phyloP scores from a whole-genome alignment of 2,888 invertebrate genomes.

The Gastrophysa polygoni region DNA sequence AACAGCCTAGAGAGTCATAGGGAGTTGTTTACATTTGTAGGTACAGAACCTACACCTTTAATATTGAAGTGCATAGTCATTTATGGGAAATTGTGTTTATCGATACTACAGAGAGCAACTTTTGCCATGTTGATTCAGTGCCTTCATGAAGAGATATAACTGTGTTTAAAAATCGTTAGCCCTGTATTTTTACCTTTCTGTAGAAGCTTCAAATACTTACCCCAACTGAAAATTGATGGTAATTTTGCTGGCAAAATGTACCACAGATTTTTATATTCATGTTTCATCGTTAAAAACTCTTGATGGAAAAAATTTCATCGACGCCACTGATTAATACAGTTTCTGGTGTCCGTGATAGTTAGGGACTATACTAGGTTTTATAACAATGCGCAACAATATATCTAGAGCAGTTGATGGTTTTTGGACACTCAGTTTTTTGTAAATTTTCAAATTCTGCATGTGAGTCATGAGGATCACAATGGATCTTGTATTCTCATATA shows the following conservation, averaged over 20 bases:
- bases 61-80: too few relatives aligned
- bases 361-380: neutral
- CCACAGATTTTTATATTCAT: slow-evolving; percentile 18
- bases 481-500: too few relatives aligned
- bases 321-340: neutral
- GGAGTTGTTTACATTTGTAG: too few relatives aligned
- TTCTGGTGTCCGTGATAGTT: neutral
- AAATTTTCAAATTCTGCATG: too few relatives aligned
- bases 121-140: slow-evolving; percentile 34
- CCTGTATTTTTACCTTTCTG: slow-evolving; percentile 30
- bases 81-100: too few relatives aligned
- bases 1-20: too few relatives aligned
- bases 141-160: slow-evolving; percentile 41
- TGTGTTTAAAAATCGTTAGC: slow-evolving; percentile 30
- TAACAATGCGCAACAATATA: too few relatives aligned
- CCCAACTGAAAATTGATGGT: slow-evolving; percentile 24
- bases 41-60: too few relatives aligned
- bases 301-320: neutral
- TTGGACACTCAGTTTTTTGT: too few relatives aligned
- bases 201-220: slow-evolving; percentile 28
- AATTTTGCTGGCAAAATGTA: slow-evolving; percentile 36
- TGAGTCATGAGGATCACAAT: too few relatives aligned
- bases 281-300: slow-evolving; percentile 15
- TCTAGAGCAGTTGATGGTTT: too few relatives aligned
- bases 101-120: neutral